These are phyloP conservation scores for Rhea americana DNA, from an alignment of 2,113 vertebrate genomes.

Conservation along the genomic window DNA sequence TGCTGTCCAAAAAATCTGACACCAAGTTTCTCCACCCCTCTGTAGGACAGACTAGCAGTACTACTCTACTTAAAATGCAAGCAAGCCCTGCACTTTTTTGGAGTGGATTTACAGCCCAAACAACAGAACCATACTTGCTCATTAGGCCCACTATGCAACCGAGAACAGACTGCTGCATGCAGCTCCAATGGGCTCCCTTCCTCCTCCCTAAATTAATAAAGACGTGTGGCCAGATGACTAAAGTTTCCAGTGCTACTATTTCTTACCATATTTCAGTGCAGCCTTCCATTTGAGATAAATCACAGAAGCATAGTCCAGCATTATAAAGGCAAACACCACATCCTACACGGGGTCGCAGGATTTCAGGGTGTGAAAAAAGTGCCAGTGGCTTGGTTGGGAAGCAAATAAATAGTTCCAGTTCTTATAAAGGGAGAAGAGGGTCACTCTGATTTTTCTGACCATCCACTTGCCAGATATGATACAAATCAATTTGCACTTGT, in stretches of 20 bases:
- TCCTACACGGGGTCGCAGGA: background rate
- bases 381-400: background rate
- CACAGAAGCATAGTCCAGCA: background rate
- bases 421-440: background rate
- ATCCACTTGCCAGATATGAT: background rate
- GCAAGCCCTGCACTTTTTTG: background rate
- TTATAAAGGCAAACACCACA: background rate
- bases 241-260: too few relatives aligned
- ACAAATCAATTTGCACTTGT: background rate
- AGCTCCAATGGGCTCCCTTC: background rate
- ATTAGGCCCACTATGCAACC: background rate
- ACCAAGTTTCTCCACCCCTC: background rate
- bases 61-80: background rate
- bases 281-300: background rate
- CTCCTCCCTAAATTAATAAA: background rate
- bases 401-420: background rate
- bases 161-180: background rate
- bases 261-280: too few relatives aligned
- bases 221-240: fast-evolving
- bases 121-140: background rate
- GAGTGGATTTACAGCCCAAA: background rate
- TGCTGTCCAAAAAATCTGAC: background rate
- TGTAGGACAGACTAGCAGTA: too few relatives aligned
- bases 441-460: background rate
- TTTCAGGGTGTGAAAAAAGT: background rate